These are phyloP conservation scores for Etia nguti DNA, from an alignment of 2,113 vertebrate genomes.

Conservation along the genomic window DNA sequence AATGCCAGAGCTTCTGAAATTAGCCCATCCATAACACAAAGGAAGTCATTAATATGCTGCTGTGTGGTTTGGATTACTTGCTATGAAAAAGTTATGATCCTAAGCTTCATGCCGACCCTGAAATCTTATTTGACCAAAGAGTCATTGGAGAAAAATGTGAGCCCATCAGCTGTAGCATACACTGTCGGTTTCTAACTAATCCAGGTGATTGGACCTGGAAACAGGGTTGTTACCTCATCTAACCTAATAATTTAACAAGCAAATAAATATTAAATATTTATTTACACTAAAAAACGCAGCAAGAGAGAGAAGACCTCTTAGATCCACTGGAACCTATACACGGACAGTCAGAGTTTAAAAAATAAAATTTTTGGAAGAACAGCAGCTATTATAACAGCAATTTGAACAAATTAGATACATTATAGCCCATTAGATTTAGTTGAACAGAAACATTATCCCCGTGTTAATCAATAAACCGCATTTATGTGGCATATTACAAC, in stretches of 20 bases:
- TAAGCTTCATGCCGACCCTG: accelerated
- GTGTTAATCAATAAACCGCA: background rate
- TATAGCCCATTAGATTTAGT: background rate
- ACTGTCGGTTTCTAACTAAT: background rate
- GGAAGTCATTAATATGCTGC: background rate
- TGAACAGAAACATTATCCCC: background rate
- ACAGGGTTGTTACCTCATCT: background rate
- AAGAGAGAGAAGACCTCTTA: background rate
- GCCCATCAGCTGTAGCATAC: background rate
- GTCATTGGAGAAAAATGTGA: background rate
- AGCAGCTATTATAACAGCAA: background rate
- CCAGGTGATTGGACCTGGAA: background rate
- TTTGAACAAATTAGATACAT: background rate
- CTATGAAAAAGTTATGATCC: background rate
- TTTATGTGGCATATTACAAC: background rate
- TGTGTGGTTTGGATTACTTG: background rate
- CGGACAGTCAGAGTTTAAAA: accelerated
- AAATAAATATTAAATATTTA: background rate
- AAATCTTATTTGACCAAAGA: background rate
- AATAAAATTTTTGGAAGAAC: background rate
- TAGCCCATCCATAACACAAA: background rate
- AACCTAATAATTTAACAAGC: background rate
- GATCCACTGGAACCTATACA: background rate
- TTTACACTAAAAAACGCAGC: too few species aligned
- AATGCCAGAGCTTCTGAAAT: background rate